These are phyloP conservation scores for Helostoma temminkii DNA, from an alignment of 2,797 vertebrate genomes.

Conservation along the genomic window DNA sequence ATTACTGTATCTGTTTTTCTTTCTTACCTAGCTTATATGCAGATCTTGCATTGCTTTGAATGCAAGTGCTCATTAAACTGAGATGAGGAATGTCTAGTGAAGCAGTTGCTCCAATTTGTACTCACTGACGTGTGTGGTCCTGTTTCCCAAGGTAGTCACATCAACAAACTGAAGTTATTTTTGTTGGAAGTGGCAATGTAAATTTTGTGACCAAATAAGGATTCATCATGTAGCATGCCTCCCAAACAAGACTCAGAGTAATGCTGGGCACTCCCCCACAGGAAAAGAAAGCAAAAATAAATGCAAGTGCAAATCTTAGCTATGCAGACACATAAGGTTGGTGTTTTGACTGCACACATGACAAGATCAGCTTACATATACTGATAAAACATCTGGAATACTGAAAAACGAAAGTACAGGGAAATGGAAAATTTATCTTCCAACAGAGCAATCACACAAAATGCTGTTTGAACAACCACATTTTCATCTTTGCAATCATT, in stretches of 20 bases:
- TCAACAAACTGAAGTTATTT: slow-evolving; percentile 86
- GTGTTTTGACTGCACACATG: slow-evolving; percentile 53
- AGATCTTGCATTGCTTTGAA: slow-evolving; percentile 24
- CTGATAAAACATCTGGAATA: slow-evolving; percentile 54
- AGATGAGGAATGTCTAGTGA: slow-evolving; percentile 47
- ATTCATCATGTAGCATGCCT: slow-evolving; percentile 59
- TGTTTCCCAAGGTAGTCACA: slow-evolving; percentile 78
- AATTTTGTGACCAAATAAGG: slow-evolving; percentile 87
- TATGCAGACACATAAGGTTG: slow-evolving; percentile 37
- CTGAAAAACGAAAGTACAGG: slow-evolving; percentile 27
- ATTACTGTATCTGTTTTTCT: slow-evolving; percentile 34
- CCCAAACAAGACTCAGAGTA: slow-evolving; percentile 48
- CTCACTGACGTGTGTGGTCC: slow-evolving; percentile 80
- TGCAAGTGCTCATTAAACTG: slow-evolving; percentile 55
- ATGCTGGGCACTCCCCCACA: slow-evolving; percentile 52
- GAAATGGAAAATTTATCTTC: slow-evolving; percentile 47
- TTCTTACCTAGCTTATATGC: slow-evolving; percentile 21
- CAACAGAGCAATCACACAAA: slow-evolving; percentile 41
- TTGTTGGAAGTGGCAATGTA: slow-evolving; percentile 77
- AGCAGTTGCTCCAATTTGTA: slow-evolving; percentile 72
- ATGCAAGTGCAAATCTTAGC: slow-evolving; percentile 34
- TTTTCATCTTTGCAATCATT: slow-evolving; percentile 23
- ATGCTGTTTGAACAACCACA: slow-evolving; percentile 31
- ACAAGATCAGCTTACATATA: slow-evolving; percentile 29
- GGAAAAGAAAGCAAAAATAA: slow-evolving; percentile 52